Conservation (phyloP, 2,113 vertebrate genomes). For the Myiozetetes cayanensis region DNA sequence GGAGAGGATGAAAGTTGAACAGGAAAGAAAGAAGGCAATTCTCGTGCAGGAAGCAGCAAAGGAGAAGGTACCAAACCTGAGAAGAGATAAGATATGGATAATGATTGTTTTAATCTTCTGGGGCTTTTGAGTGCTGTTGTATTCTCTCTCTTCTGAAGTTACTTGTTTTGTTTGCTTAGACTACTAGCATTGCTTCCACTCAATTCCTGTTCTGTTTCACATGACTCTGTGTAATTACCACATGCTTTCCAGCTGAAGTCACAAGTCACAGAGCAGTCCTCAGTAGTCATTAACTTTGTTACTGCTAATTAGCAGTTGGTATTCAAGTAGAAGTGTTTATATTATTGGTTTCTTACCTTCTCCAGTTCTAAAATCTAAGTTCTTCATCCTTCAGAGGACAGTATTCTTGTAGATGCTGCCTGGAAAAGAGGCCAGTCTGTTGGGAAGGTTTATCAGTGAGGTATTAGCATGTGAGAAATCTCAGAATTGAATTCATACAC, state of each 20-base stretch:
- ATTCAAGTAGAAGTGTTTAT: not conserved
- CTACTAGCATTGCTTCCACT: not conserved
- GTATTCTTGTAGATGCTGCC: not conserved
- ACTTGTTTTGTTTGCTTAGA: not conserved
- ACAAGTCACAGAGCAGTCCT: not conserved
- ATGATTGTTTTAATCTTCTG: not conserved
- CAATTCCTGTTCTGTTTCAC: not conserved
- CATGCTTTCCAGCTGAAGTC: not conserved
- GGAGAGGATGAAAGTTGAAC: slow-evolving; percentile 98
- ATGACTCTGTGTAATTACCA: not conserved
- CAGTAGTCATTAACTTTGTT: not conserved
- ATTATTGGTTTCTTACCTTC: not conserved
- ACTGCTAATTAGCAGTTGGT: not conserved
- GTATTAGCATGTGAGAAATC: not conserved
- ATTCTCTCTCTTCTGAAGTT: not conserved
- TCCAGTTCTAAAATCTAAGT: not conserved
- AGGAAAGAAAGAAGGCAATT: slow-evolving; percentile 94
- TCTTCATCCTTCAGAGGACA: not conserved
- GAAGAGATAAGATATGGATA: not conserved
- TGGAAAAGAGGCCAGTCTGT: not conserved
- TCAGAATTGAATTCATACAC: not conserved
- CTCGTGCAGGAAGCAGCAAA: slow-evolving; percentile 90
- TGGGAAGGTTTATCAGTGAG: not conserved
- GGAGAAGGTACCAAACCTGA: slow-evolving; percentile 84
- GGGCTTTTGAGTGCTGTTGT: not conserved